Evolutionary conservation across 2,797 vertebrate genomes (phyloP).

Genomic region (Centropyge bicolor): DNA sequence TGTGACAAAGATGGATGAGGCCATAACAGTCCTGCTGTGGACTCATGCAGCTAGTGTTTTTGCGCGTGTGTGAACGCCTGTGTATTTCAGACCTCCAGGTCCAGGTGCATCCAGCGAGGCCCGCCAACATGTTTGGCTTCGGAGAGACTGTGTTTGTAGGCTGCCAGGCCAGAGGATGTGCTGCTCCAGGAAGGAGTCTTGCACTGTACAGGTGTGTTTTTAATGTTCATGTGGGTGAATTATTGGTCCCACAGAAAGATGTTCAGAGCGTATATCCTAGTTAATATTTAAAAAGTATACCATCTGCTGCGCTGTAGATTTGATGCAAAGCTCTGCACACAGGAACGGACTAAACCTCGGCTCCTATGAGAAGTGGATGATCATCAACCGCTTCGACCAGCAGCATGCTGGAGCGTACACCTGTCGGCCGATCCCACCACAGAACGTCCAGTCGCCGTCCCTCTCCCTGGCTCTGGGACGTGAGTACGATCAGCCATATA

Average conservation of each 20-base stretch:
- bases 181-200: slow-evolving; percentile 79
- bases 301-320: not conserved
- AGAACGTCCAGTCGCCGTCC: slow-evolving; percentile 83
- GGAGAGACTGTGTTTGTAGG: slow-evolving; percentile 85
- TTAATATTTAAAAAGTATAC: not conserved
- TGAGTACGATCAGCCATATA: slow-evolving; percentile 67
- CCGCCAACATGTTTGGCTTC: slow-evolving; percentile 81
- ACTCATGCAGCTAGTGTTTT: not conserved
- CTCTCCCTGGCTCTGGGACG: slow-evolving; percentile 80
- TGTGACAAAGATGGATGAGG: not conserved
- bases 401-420: slow-evolving; percentile 81
- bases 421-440: slow-evolving; percentile 84
- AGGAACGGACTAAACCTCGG: slow-evolving; percentile 84
- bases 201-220: slow-evolving; percentile 79
- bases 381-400: slow-evolving; percentile 81
- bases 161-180: slow-evolving; percentile 85
- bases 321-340: slow-evolving; percentile 9
- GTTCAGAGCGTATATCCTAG: not conserved
- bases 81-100: slow-evolving; percentile 84
- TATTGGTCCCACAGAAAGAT: not conserved
- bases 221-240: not conserved
- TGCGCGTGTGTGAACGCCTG: not conserved
- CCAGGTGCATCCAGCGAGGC: slow-evolving; percentile 81
- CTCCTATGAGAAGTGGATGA: slow-evolving; percentile 81
- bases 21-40: not conserved